phyloP scores from a whole-genome alignment of 2,113 vertebrate genomes.

The Amphiprion percula region DNA sequence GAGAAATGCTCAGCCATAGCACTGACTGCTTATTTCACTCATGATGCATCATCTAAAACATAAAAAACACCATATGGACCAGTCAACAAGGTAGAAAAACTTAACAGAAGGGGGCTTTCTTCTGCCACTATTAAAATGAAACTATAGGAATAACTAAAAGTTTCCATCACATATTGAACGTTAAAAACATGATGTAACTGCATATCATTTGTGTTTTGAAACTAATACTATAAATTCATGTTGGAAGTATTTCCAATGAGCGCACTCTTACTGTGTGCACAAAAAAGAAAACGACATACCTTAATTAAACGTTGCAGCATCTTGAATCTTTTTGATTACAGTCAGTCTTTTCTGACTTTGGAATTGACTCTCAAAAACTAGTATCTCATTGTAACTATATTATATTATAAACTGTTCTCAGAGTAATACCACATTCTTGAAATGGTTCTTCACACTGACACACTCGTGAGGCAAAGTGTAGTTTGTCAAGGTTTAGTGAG shows the following conservation, averaged over 20 bases:
- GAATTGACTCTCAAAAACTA: not conserved
- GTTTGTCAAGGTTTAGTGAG: slow-evolving; percentile 10
- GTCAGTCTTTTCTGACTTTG: not conserved
- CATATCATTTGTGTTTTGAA: no score
- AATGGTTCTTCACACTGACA: not conserved
- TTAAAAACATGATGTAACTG: no score
- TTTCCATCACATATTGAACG: no score
- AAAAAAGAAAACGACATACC: not conserved
- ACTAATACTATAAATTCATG: no score
- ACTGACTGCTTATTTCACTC: no score
- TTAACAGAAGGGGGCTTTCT: not conserved
- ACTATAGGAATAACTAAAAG: not conserved
- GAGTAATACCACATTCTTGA: no score
- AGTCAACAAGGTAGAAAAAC: no score
- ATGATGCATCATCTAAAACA: no score
- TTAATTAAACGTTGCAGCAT: not conserved
- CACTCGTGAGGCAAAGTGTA: not conserved
- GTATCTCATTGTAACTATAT: not conserved
- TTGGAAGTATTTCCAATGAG: no score
- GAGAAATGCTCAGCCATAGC: no score
- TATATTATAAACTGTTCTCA: not conserved
- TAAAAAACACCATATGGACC: no score
- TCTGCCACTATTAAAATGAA: not conserved
- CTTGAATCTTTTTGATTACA: slow-evolving; percentile 4
- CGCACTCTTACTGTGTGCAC: not conserved